These are phyloP conservation scores for Podarcis lilfordi DNA, from an alignment of 2,797 vertebrate genomes.

Conservation along the genomic window DNA sequence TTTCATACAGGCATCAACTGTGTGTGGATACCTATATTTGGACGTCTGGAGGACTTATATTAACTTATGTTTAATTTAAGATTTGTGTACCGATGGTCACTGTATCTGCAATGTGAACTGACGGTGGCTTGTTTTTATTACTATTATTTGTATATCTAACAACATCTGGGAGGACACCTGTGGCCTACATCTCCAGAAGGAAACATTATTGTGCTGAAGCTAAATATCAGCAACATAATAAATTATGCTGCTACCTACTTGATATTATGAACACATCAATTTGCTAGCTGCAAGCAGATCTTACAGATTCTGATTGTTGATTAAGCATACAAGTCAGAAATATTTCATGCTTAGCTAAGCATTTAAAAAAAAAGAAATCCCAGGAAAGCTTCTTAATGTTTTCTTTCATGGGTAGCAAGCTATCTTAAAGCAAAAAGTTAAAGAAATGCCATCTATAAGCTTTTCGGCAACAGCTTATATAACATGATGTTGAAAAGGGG, in stretches of 20 bases:
- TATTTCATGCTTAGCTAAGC: constrained; percentile 57
- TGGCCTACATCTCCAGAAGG: neutral
- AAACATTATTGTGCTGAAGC: neutral
- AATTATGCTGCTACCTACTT: constrained; percentile 47
- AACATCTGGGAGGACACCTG: too few relatives aligned
- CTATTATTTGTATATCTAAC: too few relatives aligned
- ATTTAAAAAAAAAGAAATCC: neutral
- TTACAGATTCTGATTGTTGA: constrained; percentile 54
- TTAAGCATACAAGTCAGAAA: constrained; percentile 46
- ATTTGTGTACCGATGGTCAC: too few relatives aligned
- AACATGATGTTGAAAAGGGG: constrained; percentile 56
- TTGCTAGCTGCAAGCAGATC: constrained; percentile 45
- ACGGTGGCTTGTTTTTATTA: too few relatives aligned
- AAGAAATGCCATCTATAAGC: constrained; percentile 82
- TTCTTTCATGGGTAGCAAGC: constrained; percentile 63
- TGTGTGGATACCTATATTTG: too few relatives aligned
- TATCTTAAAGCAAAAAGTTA: constrained; percentile 75
- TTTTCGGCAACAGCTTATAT: constrained; percentile 60
- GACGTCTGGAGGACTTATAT: too few relatives aligned
- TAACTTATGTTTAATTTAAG: too few relatives aligned
- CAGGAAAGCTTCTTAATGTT: constrained; percentile 49
- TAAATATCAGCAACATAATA: constrained; percentile 21
- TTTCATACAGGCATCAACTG: too few relatives aligned
- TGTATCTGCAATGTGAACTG: too few relatives aligned
- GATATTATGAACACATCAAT: constrained; percentile 53